Evolutionary conservation across 2,888 invertebrate genomes (phyloP).

Genomic region (Ommatoiulus sabulosus): DNA sequence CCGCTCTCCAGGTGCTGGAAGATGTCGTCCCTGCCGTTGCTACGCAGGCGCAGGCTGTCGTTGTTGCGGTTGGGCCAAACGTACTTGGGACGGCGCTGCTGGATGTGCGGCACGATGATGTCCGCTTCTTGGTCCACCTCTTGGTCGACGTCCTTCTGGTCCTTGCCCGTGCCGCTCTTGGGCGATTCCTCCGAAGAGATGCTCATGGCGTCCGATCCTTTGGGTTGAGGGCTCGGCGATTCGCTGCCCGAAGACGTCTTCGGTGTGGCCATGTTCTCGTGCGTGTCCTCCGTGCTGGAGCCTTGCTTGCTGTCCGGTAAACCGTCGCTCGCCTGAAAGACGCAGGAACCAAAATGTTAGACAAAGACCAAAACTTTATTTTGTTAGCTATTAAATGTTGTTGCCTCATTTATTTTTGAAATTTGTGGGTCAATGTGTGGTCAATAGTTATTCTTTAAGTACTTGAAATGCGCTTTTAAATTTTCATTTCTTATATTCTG

Average conservation of each 20-base stretch:
- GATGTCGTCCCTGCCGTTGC: conserved; percentile 51
- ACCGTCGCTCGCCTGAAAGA: conserved; percentile 56
- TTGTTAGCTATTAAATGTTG: no score
- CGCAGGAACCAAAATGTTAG: no score
- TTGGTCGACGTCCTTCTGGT: conserved; percentile 21
- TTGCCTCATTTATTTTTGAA: no score
- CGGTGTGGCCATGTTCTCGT: conserved; percentile 51
- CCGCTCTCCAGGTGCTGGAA: conserved; percentile 55
- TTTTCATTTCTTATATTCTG: no score
- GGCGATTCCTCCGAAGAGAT: conserved; percentile 60
- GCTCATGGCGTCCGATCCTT: conserved; percentile 60
- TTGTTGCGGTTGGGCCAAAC: conserved; percentile 58
- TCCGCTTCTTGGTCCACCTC: conserved; percentile 54
- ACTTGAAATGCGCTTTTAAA: no score
- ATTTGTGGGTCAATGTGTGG: no score
- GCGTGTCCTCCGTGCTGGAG: conserved; percentile 53
- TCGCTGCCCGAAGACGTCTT: conserved; percentile 55
- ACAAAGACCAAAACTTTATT: no score
- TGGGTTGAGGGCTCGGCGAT: conserved; percentile 48
- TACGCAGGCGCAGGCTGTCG: conserved; percentile 55
- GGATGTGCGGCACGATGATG: conserved; percentile 59
- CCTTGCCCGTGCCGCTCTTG: conserved; percentile 54
- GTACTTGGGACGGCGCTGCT: conserved; percentile 55
- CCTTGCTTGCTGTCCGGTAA: conserved; percentile 48
- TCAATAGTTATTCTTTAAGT: no score